Conservation (phyloP, 2,113 vertebrate species). For the Oreotrochilus melanogaster region DNA sequence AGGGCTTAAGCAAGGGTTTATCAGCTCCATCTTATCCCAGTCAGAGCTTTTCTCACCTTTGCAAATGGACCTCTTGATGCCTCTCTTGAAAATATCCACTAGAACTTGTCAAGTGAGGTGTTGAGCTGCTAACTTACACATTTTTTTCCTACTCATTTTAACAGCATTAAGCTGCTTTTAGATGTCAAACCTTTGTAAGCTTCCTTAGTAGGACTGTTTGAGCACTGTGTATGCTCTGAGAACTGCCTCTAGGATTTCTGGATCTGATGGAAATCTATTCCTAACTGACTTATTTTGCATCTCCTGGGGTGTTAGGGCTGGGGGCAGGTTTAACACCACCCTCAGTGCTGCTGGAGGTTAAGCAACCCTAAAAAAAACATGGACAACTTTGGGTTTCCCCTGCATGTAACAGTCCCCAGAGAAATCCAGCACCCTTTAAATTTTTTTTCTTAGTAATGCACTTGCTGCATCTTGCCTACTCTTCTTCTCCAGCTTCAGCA, state of each 20-base stretch:
- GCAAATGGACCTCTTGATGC: background rate
- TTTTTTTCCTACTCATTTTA: constrained; percentile 48
- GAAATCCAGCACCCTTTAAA: background rate
- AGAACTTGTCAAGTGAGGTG: background rate
- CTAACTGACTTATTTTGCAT: background rate
- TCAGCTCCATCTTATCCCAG: background rate
- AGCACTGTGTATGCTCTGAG: background rate
- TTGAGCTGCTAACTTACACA: constrained; percentile 9
- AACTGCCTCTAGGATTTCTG: background rate
- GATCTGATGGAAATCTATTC: background rate
- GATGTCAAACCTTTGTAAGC: background rate
- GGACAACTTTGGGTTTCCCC: background rate
- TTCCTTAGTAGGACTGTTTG: background rate
- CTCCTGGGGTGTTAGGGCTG: too few relatives aligned
- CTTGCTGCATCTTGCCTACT: background rate
- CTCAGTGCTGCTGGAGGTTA: background rate
- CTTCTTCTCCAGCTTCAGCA: background rate
- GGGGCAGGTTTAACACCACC: background rate
- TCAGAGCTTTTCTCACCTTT: constrained; percentile 1
- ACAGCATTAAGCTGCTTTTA: constrained; percentile 25
- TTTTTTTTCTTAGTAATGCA: background rate
- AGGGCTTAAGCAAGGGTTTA: background rate
- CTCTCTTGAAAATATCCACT: background rate
- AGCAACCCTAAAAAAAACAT: background rate
- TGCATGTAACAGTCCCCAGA: background rate